A percentile compares a stretch with the other conserved stretches of the same genome.
These are phyloP conservation scores for Papilio elwesi DNA, from an alignment of 2,888 invertebrate species.

Conservation along the genomic window DNA sequence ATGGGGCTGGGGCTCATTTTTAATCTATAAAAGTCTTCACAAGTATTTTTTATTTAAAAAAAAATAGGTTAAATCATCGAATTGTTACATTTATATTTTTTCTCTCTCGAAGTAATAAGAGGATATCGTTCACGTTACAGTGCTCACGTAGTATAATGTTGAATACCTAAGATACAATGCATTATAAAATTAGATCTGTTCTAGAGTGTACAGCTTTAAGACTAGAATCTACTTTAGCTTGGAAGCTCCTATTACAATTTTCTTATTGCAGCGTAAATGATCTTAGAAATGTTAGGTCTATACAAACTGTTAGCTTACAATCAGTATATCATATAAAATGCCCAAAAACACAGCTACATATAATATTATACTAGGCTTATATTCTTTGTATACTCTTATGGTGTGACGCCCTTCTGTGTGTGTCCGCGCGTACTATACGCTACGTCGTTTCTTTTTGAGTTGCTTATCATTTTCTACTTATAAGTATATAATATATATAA, in stretches of 20 bases:
- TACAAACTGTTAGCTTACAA: not conserved
- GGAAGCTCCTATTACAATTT: not conserved
- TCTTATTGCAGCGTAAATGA: not conserved
- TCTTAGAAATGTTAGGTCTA: not conserved
- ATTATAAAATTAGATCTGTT: not conserved
- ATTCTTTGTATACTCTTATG: not conserved
- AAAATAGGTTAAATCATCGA: too few relatives aligned
- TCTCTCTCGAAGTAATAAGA: too few relatives aligned
- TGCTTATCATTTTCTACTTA: too few relatives aligned
- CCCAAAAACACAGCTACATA: not conserved
- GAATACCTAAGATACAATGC: too few relatives aligned
- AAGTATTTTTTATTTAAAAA: too few relatives aligned
- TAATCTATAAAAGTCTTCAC: too few relatives aligned
- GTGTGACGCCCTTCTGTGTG: too few relatives aligned
- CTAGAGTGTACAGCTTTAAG: not conserved
- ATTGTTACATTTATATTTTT: too few relatives aligned
- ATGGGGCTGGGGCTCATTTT: too few relatives aligned
- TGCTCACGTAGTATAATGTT: not conserved
- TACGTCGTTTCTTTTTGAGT: too few relatives aligned
- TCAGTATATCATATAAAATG: conserved; percentile 5
- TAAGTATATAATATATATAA: too few relatives aligned
- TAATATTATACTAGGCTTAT: not conserved
- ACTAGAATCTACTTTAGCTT: conserved; percentile 26
- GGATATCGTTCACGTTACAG: not conserved
- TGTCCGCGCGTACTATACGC: too few relatives aligned